Percentiles rank a stretch among this genome's conserved stretches.
These are phyloP conservation scores for Daktulosphaira vitifoliae DNA, from an alignment of 1,140 invertebrate genomes.

Conservation along the genomic window DNA sequence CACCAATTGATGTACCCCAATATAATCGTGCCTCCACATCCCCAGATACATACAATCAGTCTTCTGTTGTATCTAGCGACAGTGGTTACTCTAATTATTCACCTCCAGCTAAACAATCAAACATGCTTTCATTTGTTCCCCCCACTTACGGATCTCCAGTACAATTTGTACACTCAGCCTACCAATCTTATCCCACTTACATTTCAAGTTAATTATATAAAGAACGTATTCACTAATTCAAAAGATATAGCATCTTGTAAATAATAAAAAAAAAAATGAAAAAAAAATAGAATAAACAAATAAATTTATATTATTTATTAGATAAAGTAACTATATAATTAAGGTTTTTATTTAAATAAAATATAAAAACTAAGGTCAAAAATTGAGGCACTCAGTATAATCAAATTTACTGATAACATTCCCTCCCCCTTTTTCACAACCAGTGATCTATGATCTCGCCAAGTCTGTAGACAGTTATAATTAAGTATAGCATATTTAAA, in stretches of 20 bases:
- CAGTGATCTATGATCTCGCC: slow-evolving; percentile 21
- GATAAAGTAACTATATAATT: slow-evolving; percentile 1
- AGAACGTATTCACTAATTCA: slow-evolving; percentile 29
- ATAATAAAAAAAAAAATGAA: not conserved
- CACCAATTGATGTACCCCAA: not conserved
- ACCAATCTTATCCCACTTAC: slow-evolving; percentile 14
- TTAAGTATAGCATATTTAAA: no score
- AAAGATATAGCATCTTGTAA: slow-evolving; percentile 8
- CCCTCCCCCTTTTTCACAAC: not conserved
- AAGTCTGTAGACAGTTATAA: not conserved
- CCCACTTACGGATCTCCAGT: slow-evolving; percentile 23
- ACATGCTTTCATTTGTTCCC: not conserved
- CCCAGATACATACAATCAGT: not conserved
- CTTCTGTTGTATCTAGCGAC: not conserved
- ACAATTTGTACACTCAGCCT: slow-evolving; percentile 14
- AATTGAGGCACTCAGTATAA: slow-evolving; percentile 5
- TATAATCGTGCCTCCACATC: not conserved
- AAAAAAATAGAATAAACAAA: not conserved
- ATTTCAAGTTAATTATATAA: slow-evolving; percentile 16
- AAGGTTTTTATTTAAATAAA: not conserved
- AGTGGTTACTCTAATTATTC: not conserved
- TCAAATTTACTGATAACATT: not conserved
- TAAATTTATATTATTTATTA: slow-evolving; percentile 29
- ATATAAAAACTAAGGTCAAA: not conserved
- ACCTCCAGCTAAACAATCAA: not conserved